Base-by-base conservation (phyloP, 2,797 vertebrate genomes). In the Malacoctenus gilli region DNA sequence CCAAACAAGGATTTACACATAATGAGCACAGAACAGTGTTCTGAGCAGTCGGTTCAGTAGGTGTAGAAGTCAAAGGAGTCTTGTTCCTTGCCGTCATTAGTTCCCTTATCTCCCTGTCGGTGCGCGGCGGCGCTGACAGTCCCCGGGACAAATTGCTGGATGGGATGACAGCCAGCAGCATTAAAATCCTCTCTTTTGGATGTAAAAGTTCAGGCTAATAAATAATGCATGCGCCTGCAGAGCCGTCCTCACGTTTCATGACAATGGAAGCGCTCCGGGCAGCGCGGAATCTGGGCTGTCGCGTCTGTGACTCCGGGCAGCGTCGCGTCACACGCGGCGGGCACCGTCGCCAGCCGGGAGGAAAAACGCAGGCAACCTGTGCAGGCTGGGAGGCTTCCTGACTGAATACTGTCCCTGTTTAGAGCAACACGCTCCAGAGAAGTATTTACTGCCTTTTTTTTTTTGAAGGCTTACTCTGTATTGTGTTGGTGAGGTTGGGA, bases 201-300 rank as follows among this genome's bases (percentile, higher is more conserved):
- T 70, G 59, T 66, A 23, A 65, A 80, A 52, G 70, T 80, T 72
- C 37, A 68, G 38, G 3, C 22, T 63, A 3, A 54, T 82, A 36
- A 78, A 82, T 75, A 63, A 47, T 78, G 19, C 56, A 82, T 70
- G 78, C 69, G 13, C 38, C 41, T 67, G 68, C 78, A 73, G 62
- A 68, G 73, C 40, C 52, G 59, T 43, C 37, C 52, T 76, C 66
- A 60, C 19, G 10, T 72, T 73, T 75, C 60, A 69, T 53, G 60
- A 43, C 40, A 69, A 59, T 32, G 14, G 37, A 68, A 16, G 20
- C 6, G 61, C 69, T 66, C 13, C 9, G 40, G 64, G 69, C 70
- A 14, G 35, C 39, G 18, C 34, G 23, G 57, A 53, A 39, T 64
- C 41, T 40, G 44, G 59, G 65, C 43, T 63, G 72, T 69, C 58